These are phyloP conservation scores for Diarsia dahlii DNA, from an alignment of 2,888 invertebrate species.

Conservation along the genomic window DNA sequence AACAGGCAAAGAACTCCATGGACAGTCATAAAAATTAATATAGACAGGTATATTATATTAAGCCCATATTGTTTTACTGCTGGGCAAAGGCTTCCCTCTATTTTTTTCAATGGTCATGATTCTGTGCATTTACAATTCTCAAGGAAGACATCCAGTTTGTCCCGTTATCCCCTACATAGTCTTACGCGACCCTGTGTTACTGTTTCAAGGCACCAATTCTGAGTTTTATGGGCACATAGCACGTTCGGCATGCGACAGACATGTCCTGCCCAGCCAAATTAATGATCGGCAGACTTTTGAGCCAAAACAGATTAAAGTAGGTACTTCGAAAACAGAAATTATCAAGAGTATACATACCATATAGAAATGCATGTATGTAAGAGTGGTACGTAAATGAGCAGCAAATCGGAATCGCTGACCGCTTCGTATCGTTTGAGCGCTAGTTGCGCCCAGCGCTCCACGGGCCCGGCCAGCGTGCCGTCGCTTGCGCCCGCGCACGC, in stretches of 20 bases:
- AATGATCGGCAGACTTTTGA: no score
- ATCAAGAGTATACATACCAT: slow-evolving; percentile 84
- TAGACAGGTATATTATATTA: neutral
- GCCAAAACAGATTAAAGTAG: neutral
- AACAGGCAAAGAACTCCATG: neutral
- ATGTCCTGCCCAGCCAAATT: no score
- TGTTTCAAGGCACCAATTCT: no score
- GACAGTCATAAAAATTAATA: neutral
- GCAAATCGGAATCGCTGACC: slow-evolving; percentile 93
- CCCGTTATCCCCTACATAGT: no score
- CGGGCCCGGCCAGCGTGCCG: slow-evolving; percentile 90
- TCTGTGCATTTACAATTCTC: no score
- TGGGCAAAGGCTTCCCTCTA: no score
- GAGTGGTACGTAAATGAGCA: slow-evolving; percentile 93
- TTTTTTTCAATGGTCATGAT: no score
- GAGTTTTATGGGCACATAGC: no score
- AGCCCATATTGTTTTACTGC: no score
- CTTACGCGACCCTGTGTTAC: no score
- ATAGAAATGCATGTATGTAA: slow-evolving; percentile 92
- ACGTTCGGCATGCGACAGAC: no score
- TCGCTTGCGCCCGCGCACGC: slow-evolving; percentile 89
- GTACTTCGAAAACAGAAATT: neutral
- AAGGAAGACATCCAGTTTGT: no score
- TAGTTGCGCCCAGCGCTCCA: slow-evolving; percentile 93
- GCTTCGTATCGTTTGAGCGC: slow-evolving; percentile 93